Conservation (phyloP, 2,113 vertebrate genomes). For the Oncorhynchus masou region DNA sequence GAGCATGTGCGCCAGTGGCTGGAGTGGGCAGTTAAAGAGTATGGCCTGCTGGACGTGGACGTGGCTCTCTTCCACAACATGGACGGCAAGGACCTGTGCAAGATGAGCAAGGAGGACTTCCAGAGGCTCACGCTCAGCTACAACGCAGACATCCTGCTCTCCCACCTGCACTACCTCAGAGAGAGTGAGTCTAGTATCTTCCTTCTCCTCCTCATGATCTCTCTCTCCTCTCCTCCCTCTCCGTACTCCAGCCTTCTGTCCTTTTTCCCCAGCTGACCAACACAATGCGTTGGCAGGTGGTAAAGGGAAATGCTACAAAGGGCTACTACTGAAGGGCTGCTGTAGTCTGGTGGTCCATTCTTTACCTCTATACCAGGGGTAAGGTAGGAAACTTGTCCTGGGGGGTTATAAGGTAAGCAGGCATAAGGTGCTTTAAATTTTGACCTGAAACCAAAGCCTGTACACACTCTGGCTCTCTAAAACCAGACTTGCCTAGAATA, state of each 20-base stretch:
- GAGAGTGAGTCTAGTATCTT: conserved; percentile 78
- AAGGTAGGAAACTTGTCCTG: not conserved
- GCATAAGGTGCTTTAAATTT: not conserved
- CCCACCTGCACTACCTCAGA: conserved; percentile 93
- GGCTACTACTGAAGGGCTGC: too few species aligned
- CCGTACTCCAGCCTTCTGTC: not conserved
- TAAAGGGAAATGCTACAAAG: too few species aligned
- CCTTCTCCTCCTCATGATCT: not conserved
- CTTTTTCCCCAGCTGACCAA: not conserved
- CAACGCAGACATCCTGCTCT: conserved; percentile 87
- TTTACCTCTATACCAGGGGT: not conserved
- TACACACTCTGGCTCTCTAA: not conserved
- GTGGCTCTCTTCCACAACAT: conserved; percentile 84
- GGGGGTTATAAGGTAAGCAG: not conserved
- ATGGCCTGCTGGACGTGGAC: conserved; percentile 80
- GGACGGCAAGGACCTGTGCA: conserved; percentile 86
- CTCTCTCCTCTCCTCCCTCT: not conserved
- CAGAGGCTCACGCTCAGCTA: conserved; percentile 86
- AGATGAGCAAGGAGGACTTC: conserved; percentile 88
- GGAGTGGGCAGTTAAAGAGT: conserved; percentile 89
- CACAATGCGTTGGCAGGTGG: not conserved
- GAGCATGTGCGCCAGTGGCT: conserved; percentile 89
- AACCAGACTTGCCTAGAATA: not conserved
- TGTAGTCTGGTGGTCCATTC: not conserved
- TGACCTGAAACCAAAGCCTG: not conserved